A percentile compares a stretch with the other conserved stretches of the same genome.
These are phyloP conservation scores for Mystacornis crossleyi DNA, from an alignment of 2,113 vertebrate species.

Conservation along the genomic window DNA sequence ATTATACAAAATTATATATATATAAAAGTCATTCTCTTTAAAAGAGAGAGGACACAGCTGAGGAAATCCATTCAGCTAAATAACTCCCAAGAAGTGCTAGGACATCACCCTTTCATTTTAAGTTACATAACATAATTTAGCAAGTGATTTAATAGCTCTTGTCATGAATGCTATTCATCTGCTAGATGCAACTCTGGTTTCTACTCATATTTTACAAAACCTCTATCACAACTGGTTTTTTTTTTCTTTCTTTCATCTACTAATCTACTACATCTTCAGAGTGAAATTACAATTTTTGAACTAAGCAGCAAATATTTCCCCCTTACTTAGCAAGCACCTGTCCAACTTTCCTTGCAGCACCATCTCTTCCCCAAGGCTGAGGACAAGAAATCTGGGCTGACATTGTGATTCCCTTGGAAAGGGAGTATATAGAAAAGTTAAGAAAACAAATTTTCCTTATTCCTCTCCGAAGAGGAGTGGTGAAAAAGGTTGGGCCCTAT, in stretches of 20 bases:
- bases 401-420: background rate
- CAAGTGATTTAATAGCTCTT: slow-evolving; percentile 27
- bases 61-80: background rate
- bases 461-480: background rate
- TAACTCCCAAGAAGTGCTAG: background rate
- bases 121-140: background rate
- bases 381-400: background rate
- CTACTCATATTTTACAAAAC: slow-evolving; percentile 31
- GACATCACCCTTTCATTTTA: background rate
- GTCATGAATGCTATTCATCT: slow-evolving; percentile 17
- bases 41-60: background rate
- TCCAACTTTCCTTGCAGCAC: background rate
- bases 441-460: background rate
- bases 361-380: background rate
- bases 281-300: background rate
- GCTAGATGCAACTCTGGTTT: background rate
- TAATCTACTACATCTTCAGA: background rate
- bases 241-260: background rate
- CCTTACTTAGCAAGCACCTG: background rate
- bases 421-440: background rate
- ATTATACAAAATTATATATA: background rate
- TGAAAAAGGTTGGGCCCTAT: background rate
- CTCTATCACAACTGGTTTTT: background rate
- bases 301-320: background rate
- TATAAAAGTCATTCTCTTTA: background rate